phyloP scores from a whole-genome alignment of 2,888 invertebrate species.

The Brachypterus glaber region DNA sequence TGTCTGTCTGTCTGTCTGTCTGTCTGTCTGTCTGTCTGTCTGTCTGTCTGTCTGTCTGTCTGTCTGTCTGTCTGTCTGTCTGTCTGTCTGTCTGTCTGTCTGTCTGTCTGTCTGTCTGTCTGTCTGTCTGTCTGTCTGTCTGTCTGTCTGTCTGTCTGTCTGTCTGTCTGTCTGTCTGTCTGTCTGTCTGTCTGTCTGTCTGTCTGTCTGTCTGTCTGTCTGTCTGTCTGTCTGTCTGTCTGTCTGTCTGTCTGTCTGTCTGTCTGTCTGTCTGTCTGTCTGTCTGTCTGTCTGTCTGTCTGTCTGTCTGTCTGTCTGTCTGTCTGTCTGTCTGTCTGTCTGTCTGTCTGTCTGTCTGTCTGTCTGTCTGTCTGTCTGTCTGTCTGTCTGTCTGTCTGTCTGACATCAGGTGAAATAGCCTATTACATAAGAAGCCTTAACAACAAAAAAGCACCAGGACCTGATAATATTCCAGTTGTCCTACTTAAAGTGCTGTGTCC shows the following conservation, averaged over 20 bases:
- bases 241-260: constrained; percentile 7
- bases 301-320: constrained; percentile 7
- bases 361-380: constrained; percentile 7
- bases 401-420: no score
- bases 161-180: constrained; percentile 7
- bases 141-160: constrained; percentile 9
- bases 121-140: constrained; percentile 8
- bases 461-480: no score
- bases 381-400: constrained; percentile 6
- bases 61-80: constrained; percentile 2
- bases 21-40: constrained; percentile 2
- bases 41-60: constrained; percentile 2
- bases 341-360: constrained; percentile 7
- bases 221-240: constrained; percentile 7
- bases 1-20: constrained; percentile 2
- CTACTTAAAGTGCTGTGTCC: no score
- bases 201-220: constrained; percentile 7
- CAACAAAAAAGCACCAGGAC: no score
- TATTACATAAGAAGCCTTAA: no score
- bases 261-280: constrained; percentile 7
- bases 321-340: constrained; percentile 7
- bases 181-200: constrained; percentile 7
- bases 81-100: constrained; percentile 5
- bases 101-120: constrained; percentile 8
- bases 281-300: constrained; percentile 7